phyloP scores from a whole-genome alignment of 2,113 vertebrate species.

The Danionella cerebrum region DNA sequence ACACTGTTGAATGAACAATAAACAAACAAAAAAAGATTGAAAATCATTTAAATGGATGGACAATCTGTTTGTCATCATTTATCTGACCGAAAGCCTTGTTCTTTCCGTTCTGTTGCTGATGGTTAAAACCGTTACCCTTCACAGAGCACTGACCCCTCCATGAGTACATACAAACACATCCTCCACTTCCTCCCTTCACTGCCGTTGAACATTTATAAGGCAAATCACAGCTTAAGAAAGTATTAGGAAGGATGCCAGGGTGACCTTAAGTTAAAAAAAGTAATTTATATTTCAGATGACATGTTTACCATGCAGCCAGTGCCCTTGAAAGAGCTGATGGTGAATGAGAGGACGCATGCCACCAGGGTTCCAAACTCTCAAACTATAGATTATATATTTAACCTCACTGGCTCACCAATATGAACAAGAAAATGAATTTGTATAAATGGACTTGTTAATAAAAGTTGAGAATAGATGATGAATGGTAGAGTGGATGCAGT shows the following conservation, averaged over 20 bases:
- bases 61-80: neutral
- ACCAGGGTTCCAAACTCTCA: neutral
- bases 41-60: neutral
- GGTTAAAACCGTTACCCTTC: neutral
- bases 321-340: neutral
- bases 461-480: too few relatives aligned
- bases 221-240: conserved; percentile 6
- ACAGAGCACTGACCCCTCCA: neutral
- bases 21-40: too few relatives aligned
- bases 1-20: too few relatives aligned
- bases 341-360: neutral
- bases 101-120: neutral
- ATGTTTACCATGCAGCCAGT: conserved; percentile 8
- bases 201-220: conserved; percentile 1
- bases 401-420: neutral
- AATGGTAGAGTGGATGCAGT: too few relatives aligned
- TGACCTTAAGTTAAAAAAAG: conserved; percentile 14
- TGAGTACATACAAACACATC: neutral
- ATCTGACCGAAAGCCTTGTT: neutral
- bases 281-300: neutral
- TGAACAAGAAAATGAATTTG: neutral
- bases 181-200: neutral
- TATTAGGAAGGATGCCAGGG: neutral
- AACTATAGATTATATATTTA: neutral
- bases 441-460: neutral